Conservation (phyloP, 2,113 vertebrate genomes). For the Copsychus sechellarum region DNA sequence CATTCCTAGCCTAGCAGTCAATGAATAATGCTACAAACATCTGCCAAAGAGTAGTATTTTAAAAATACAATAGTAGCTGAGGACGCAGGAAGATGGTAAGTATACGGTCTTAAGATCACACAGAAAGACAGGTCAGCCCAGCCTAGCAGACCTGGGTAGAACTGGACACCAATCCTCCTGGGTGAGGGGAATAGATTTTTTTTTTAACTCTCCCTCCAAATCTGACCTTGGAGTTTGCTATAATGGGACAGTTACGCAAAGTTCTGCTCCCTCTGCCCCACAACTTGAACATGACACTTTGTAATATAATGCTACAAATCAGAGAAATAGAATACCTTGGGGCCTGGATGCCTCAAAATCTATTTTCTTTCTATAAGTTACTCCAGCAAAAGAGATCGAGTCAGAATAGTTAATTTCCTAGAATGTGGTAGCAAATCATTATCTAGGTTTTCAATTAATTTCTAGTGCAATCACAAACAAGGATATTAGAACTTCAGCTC, state of each 20-base stretch:
- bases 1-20: neutral
- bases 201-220: no score
- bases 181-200: neutral
- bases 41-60: neutral
- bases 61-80: neutral
- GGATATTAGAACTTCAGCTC: neutral
- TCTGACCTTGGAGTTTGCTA: neutral
- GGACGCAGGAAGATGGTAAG: neutral
- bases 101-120: rapidly evolving
- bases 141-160: neutral
- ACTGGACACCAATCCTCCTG: rapidly evolving
- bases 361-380: rapidly evolving
- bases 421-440: neutral
- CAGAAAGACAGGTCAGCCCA: neutral
- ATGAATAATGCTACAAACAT: neutral
- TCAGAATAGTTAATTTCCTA: neutral
- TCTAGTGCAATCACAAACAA: neutral
- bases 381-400: neutral
- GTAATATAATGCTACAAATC: neutral
- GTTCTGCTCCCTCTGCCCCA: neutral
- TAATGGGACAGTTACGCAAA: neutral
- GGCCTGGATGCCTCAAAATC: neutral
- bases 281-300: neutral
- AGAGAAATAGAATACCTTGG: neutral
- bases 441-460: neutral